Percentiles rank a stretch among this genome's conserved stretches.
Conservation (phyloP, 2,113 vertebrate genomes). For the Phyllostomus discolor region DNA sequence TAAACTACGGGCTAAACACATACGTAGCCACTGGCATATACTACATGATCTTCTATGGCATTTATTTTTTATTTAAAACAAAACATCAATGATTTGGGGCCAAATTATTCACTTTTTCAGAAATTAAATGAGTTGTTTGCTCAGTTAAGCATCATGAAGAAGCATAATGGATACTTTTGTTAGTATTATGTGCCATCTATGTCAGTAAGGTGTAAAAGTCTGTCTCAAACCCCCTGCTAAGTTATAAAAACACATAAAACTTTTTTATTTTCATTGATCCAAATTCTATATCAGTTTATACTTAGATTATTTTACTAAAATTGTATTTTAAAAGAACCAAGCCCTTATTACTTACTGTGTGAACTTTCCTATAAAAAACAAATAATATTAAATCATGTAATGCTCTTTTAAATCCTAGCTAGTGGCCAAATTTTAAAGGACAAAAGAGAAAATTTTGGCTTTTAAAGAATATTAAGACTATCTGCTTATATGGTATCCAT, state of each 20-base stretch:
- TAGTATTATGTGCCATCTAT: neutral
- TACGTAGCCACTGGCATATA: fast-evolving
- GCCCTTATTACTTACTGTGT: neutral
- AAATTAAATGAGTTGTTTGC: neutral
- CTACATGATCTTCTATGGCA: neutral
- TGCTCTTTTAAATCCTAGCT: neutral
- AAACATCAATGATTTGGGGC: neutral
- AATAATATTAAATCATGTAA: neutral
- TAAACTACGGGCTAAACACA: neutral
- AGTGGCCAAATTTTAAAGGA: neutral
- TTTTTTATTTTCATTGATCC: neutral
- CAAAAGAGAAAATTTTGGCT: neutral
- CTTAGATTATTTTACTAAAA: neutral
- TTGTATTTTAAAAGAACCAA: neutral
- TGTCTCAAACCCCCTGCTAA: neutral
- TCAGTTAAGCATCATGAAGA: neutral
- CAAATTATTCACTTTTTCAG: neutral
- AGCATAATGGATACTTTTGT: neutral
- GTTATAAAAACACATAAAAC: neutral
- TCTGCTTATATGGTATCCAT: neutral
- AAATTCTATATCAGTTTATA: neutral
- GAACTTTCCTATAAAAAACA: neutral
- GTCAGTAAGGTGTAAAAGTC: neutral
- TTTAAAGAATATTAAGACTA: neutral
- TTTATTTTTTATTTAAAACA: neutral